Conservation (phyloP, 2,113 vertebrate genomes). For the Motacilla tschutschensis region DNA sequence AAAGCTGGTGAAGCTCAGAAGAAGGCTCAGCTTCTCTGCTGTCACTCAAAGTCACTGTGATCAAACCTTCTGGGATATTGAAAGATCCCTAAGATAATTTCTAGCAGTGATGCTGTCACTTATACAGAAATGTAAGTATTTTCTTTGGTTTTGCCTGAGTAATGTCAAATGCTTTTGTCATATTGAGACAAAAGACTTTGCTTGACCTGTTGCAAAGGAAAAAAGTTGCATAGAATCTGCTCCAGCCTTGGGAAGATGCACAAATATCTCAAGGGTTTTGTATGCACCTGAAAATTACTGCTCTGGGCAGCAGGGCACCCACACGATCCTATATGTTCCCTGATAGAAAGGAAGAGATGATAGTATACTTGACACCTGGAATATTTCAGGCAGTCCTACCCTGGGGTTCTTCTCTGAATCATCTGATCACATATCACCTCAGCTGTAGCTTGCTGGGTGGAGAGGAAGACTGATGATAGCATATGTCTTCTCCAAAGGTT, state of each 20-base stretch:
- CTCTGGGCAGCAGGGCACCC: background rate
- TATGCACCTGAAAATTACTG: background rate
- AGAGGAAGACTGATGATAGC: slow-evolving; percentile 40
- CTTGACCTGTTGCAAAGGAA: background rate
- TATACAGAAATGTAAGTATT: background rate
- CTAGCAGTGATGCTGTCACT: background rate
- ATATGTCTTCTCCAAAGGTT: slow-evolving; percentile 59
- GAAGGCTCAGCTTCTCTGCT: background rate
- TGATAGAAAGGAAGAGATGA: background rate
- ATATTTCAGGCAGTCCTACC: slow-evolving; percentile 6
- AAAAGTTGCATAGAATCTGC: background rate
- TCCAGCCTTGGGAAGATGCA: background rate
- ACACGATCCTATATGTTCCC: background rate
- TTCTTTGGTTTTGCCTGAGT: background rate
- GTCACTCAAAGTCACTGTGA: background rate
- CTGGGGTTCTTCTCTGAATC: background rate
- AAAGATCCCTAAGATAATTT: background rate
- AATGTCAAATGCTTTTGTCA: background rate
- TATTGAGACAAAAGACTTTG: background rate
- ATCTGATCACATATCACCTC: background rate
- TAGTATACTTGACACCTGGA: background rate
- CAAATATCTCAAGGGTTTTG: background rate
- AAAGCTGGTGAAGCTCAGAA: background rate
- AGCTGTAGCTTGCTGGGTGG: background rate
- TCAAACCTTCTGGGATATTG: background rate